Evolutionary conservation across 2,113 vertebrate species (phyloP).

Genomic region (Hippocampus mohnikei): DNA sequence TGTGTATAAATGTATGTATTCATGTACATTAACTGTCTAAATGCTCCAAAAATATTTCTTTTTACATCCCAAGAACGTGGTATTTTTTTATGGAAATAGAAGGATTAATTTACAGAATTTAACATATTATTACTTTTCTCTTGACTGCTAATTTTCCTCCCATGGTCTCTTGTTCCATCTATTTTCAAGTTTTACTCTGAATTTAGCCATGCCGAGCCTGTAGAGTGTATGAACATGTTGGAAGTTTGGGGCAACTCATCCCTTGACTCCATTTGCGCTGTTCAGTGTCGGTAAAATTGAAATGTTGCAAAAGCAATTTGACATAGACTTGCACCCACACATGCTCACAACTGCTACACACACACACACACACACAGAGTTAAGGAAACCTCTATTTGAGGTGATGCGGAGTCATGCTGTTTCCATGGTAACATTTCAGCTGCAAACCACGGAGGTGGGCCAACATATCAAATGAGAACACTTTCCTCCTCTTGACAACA

Average conservation of each 20-base stretch:
- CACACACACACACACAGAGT: conserved; percentile 17
- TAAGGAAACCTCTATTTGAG: conserved; percentile 65
- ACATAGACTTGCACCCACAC: conserved; percentile 36
- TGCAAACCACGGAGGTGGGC: conserved; percentile 57
- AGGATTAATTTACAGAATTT: too few relatives aligned
- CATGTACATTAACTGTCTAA: too few relatives aligned
- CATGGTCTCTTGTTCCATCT: conserved; percentile 20
- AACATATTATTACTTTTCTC: too few relatives aligned
- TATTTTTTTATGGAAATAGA: too few relatives aligned
- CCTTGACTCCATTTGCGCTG: conserved; percentile 15
- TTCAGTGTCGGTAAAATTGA: conserved; percentile 41
- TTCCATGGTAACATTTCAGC: conserved; percentile 69
- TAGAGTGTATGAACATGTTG: conserved; percentile 2
- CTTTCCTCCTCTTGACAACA: conserved; percentile 63
- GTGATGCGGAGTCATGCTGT: conserved; percentile 71
- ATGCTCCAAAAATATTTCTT: too few relatives aligned
- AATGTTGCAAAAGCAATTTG: conserved; percentile 51
- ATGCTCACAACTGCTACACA: conserved; percentile 27
- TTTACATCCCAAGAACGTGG: too few relatives aligned
- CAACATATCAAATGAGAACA: conserved; percentile 65
- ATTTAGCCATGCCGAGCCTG: conserved; percentile 6
- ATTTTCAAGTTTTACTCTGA: conserved; percentile 25
- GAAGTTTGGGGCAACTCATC: background rate
- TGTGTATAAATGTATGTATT: too few relatives aligned
- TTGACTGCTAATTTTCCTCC: background rate